These are phyloP conservation scores for Ameiurus melas DNA, from an alignment of 2,113 vertebrate species.

Conservation along the genomic window DNA sequence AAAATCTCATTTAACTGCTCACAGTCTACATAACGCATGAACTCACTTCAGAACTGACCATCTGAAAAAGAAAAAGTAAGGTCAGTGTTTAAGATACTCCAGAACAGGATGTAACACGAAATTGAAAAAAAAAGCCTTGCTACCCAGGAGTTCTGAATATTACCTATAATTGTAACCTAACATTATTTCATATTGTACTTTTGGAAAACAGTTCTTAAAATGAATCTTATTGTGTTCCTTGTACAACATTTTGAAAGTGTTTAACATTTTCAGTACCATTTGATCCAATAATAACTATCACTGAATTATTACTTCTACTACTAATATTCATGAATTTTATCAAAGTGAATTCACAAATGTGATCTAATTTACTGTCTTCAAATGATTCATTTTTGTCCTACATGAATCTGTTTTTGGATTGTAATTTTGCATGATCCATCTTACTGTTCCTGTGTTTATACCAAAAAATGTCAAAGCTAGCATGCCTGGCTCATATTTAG, in stretches of 20 bases:
- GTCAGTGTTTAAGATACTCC: slow-evolving; percentile 11
- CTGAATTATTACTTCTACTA: slow-evolving; percentile 23
- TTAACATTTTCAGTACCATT: slow-evolving; percentile 11
- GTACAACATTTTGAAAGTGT: background rate
- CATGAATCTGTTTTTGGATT: slow-evolving; percentile 21
- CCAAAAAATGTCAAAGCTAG: slow-evolving; percentile 40
- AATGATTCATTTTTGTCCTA: background rate
- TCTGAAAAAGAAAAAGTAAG: background rate
- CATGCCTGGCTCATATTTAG: slow-evolving; percentile 36
- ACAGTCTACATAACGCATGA: slow-evolving; percentile 38
- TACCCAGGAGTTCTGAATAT: slow-evolving; percentile 14
- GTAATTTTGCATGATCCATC: background rate
- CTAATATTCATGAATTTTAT: slow-evolving; percentile 22
- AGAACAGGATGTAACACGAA: slow-evolving; percentile 17
- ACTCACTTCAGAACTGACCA: slow-evolving; percentile 18
- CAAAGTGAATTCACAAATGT: slow-evolving; percentile 11
- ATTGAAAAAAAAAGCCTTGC: background rate
- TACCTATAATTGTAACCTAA: slow-evolving; percentile 15
- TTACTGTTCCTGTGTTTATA: slow-evolving; percentile 27
- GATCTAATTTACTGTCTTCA: background rate
- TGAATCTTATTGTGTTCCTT: background rate
- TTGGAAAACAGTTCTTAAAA: slow-evolving; percentile 23
- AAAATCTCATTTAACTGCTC: slow-evolving; percentile 54
- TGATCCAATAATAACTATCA: slow-evolving; percentile 22
- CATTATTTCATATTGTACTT: slow-evolving; percentile 5